Conservation (phyloP, 30 jellyfish, hydroid and myxozoan genomes). For the Aurelia sp. region DNA sequence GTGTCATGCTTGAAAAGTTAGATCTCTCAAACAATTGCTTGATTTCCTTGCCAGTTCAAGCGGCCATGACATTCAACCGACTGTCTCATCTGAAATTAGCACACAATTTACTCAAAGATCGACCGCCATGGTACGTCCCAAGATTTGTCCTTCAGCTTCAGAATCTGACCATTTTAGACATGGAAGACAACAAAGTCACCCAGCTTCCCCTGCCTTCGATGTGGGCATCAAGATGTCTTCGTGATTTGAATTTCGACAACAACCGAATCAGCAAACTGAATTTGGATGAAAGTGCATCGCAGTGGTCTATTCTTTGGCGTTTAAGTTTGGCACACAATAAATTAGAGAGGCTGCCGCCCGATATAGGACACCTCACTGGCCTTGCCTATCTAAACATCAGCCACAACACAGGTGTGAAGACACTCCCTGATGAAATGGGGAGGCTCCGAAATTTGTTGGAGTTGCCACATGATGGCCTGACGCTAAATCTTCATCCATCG, state of each 20-base stretch:
- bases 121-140: constrained; percentile 88
- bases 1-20: constrained; percentile 65
- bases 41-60: constrained; percentile 65
- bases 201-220: constrained; percentile 83
- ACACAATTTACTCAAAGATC: constrained; percentile 69
- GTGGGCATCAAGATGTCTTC: constrained; percentile 80
- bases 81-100: constrained; percentile 71
- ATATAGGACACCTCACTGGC: constrained; percentile 62
- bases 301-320: constrained; percentile 59
- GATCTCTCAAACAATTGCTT: constrained; percentile 77
- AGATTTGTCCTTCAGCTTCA: constrained; percentile 71
- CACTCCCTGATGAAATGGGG: constrained; percentile 91
- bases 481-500: constrained; percentile 75
- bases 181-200: constrained; percentile 79
- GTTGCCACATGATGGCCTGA: constrained; percentile 71
- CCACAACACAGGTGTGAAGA: constrained; percentile 57
- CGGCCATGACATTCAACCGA: constrained; percentile 45
- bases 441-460: constrained; percentile 63
- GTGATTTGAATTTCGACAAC: constrained; percentile 70
- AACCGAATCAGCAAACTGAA: constrained; percentile 74
- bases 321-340: constrained; percentile 71
- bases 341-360: constrained; percentile 59
- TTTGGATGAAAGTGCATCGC: constrained; percentile 34
- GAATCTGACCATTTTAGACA: constrained; percentile 55
- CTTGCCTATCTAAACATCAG: constrained; percentile 77